These are phyloP conservation scores for Gymnoscelis rufifasciata DNA, from an alignment of 2,888 invertebrate genomes.

Conservation along the genomic window DNA sequence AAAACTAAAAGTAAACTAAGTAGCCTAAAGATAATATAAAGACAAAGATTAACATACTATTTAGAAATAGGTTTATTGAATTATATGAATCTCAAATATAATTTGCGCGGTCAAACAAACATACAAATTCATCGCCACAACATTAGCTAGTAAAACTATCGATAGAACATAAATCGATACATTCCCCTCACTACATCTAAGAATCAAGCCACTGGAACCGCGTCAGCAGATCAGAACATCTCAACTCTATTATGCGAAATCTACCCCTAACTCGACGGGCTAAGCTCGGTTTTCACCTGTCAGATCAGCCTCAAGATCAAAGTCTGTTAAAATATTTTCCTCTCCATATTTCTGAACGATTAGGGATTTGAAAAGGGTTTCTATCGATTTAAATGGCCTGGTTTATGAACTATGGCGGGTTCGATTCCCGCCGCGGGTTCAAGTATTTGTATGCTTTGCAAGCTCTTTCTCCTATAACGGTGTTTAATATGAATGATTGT, in stretches of 20 bases:
- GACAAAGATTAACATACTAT: no score
- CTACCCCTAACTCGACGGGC: not conserved
- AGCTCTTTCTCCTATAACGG: no score
- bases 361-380: not conserved
- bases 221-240: slow-evolving; percentile 10
- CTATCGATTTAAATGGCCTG: not conserved
- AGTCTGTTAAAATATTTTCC: slow-evolving; percentile 12
- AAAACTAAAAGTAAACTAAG: no score
- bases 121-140: not conserved
- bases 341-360: slow-evolving; percentile 9
- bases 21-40: no score
- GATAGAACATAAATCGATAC: not conserved
- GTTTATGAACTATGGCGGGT: no score
- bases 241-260: slow-evolving; percentile 2
- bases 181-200: slow-evolving; percentile 1
- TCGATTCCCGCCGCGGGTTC: no score
- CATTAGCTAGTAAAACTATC: not conserved
- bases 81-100: no score
- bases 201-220: slow-evolving; percentile 11
- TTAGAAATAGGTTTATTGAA: no score
- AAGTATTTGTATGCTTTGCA: no score
- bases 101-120: not conserved
- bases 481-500: no score
- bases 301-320: not conserved
- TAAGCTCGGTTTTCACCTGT: slow-evolving; percentile 8